Base-by-base conservation (phyloP, 1,140 invertebrate genomes). In the Drosophila sproati region DNA sequence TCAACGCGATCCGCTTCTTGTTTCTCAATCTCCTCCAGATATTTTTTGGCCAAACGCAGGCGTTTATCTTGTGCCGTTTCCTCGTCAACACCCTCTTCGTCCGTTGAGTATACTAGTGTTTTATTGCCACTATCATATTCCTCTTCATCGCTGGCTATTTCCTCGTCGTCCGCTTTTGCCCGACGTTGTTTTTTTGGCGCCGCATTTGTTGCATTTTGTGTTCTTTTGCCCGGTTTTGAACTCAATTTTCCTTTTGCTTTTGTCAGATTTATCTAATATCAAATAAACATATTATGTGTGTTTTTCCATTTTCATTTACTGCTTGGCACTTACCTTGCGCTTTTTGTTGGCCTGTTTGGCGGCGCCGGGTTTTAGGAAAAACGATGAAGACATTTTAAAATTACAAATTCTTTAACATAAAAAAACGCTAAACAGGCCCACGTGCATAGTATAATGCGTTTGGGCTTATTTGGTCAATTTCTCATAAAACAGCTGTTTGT, bases 61-160 rank as follows among this genome's bases (percentile, higher is more conserved):
- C 96, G 96, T 90, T 98, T 98, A 85, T 98, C 96, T 92, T 98
- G 97, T 0, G 96, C 95, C 5, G 97, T 98, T 92, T 96, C 95
- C 68, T 97, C 96, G 76, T 96, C 96, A 20, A 20, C 20, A n/a
- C 39, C 39, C 5, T 94, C 95, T 52, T 94, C 94, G 45, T 94
- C 94, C 2, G 93, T 93, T 41, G 94, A 94, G 32, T 93, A 93
- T 64, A 93, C 92, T 63, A 94, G 93, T 28, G 94, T 92, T 35
- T 94, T 93, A 72, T 91, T 93, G 81, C 93, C 94, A 50, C 75
- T 87, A 29, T 73, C 74, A 45, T 71, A 83, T 31, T 91, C 88
- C 31, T 93, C 93, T 68, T 91, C 91, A 45, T 93, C 92, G 64
- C 94, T 95, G 79, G 94, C 93, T 69, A 94, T 94, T 91, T 95